These are phyloP conservation scores for Silurus glanis DNA, from an alignment of 2,113 vertebrate species.

Conservation along the genomic window DNA sequence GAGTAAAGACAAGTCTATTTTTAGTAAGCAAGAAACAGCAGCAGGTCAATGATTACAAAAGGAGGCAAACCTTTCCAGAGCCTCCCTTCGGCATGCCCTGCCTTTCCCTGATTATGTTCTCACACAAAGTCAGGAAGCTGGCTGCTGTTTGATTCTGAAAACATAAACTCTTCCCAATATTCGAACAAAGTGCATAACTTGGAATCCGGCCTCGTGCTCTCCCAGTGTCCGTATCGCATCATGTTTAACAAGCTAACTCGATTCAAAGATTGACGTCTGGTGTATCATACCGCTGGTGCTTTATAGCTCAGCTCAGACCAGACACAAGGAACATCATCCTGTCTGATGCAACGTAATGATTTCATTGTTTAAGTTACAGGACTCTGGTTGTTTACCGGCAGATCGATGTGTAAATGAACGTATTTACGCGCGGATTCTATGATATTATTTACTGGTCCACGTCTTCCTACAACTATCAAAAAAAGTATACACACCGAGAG, in stretches of 20 bases:
- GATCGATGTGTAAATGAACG: background rate
- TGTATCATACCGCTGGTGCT: background rate
- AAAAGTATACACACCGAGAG: slow-evolving; percentile 7
- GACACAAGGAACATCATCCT: background rate
- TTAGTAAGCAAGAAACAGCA: slow-evolving; percentile 51
- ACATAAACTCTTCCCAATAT: slow-evolving; percentile 19
- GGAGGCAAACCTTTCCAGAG: slow-evolving; percentile 49
- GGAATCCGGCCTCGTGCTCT: background rate
- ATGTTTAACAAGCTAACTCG: background rate
- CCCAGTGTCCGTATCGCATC: background rate
- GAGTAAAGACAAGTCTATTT: slow-evolving; percentile 43
- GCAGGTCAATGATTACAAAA: slow-evolving; percentile 57
- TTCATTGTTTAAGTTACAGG: slow-evolving; percentile 9
- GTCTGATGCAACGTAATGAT: background rate
- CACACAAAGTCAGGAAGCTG: slow-evolving; percentile 57
- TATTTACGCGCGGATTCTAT: background rate
- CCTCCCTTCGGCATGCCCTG: slow-evolving; percentile 21
- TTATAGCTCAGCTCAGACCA: background rate
- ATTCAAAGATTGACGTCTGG: background rate
- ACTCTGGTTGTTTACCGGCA: slow-evolving; percentile 10
- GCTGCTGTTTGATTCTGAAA: slow-evolving; percentile 35
- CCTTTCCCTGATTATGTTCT: slow-evolving; percentile 50
- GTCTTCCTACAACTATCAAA: background rate
- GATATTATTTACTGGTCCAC: slow-evolving; percentile 2
- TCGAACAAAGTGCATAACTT: slow-evolving; percentile 17